A percentile compares a stretch with the other conserved stretches of the same genome.
Conservation (phyloP, 1,140 invertebrate species). For the Cydia pomonella region DNA sequence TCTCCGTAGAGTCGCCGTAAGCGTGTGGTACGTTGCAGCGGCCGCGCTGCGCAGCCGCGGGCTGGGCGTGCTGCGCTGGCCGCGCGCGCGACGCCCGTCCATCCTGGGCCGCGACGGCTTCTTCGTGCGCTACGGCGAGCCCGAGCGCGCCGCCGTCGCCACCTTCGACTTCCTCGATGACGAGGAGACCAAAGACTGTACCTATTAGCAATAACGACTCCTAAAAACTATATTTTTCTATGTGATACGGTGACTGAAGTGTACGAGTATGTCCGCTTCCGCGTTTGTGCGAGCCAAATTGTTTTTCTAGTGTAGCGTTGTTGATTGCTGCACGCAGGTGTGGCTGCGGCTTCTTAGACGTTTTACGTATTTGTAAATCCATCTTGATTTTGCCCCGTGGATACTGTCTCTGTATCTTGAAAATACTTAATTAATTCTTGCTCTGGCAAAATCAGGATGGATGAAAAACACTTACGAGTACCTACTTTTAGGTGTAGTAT, state of each 20-base stretch:
- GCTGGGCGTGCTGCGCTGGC: constrained; percentile 72
- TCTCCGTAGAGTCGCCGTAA: constrained; percentile 11
- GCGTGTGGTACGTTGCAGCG: constrained; percentile 70
- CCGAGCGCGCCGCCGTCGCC: constrained; percentile 88
- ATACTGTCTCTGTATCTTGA: background rate
- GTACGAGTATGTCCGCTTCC: constrained; percentile 36
- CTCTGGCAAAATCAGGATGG: constrained; percentile 3
- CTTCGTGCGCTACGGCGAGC: constrained; percentile 88
- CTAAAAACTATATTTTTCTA: constrained; percentile 70
- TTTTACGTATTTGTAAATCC: constrained; percentile 33
- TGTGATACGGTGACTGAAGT: constrained; percentile 48
- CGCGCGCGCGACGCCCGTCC: constrained; percentile 81
- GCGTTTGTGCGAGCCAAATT: constrained; percentile 47
- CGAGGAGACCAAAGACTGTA: constrained; percentile 74
- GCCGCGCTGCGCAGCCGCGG: constrained; percentile 75
- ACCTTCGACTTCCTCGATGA: constrained; percentile 90
- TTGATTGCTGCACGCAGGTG: constrained; percentile 51
- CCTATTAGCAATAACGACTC: constrained; percentile 52
- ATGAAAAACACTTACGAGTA: constrained; percentile 37
- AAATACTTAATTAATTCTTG: background rate
- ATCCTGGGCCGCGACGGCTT: constrained; percentile 88
- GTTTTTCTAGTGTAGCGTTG: constrained; percentile 54
- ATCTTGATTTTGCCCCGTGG: constrained; percentile 6
- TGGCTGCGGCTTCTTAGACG: constrained; percentile 70
- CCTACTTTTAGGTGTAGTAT: constrained; percentile 57